Percentiles rank a stretch among this genome's conserved stretches.
Evolutionary conservation across 2,797 vertebrate genomes (phyloP).

Genomic region (Galaxias olidus): DNA sequence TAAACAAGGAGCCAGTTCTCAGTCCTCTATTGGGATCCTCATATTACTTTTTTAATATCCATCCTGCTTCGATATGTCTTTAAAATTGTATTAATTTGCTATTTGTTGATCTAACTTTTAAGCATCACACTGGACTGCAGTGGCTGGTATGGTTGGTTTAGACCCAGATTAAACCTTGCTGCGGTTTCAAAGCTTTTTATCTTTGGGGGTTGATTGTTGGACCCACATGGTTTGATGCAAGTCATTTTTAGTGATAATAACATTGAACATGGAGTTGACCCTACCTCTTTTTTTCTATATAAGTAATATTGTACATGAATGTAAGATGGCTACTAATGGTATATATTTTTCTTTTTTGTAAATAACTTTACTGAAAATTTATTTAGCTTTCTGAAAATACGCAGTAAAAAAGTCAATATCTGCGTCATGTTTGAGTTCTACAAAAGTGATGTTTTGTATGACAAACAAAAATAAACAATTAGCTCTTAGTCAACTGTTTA

Average conservation of each 20-base stretch:
- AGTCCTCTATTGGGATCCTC: no score
- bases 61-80: no score
- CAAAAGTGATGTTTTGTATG: constrained; percentile 55
- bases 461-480: constrained; percentile 29
- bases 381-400: constrained; percentile 31
- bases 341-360: constrained; percentile 48
- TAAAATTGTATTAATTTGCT: no score
- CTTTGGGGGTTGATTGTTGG: constrained; percentile 6
- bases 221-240: constrained; percentile 15
- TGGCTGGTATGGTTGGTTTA: no score
- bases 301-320: constrained; percentile 41
- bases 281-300: constrained; percentile 46
- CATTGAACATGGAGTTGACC: constrained; percentile 41
- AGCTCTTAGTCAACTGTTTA: not conserved
- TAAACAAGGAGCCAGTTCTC: no score
- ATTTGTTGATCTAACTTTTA: no score
- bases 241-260: constrained; percentile 10
- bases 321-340: constrained; percentile 29
- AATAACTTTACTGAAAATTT: constrained; percentile 49
- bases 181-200: constrained; percentile 13
- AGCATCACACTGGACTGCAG: no score
- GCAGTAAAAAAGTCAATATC: constrained; percentile 19
- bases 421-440: constrained; percentile 42
- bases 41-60: no score
- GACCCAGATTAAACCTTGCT: constrained; percentile 6